Base-by-base conservation (phyloP, 2,888 invertebrate species). In the Cryptocephalus primarius region DNA sequence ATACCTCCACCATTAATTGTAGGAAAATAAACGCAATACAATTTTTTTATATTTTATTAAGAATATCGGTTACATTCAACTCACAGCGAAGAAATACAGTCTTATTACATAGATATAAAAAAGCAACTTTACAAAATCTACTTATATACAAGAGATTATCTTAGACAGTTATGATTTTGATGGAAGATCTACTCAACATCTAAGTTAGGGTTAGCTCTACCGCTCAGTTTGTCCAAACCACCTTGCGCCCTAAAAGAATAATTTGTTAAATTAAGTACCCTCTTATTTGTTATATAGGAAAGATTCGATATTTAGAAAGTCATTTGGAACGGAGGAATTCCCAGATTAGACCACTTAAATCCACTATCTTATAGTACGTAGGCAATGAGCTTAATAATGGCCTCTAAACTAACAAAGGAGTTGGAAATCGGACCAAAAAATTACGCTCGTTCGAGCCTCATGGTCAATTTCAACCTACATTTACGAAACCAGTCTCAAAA, bases 191-290 rank as follows among this genome's bases (percentile, higher is more conserved):
- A 36, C 12, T 11, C 36, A 36, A 36, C 12, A 36, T 36, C 12
- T 36, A 36, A 2, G 12, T 58, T 65, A 40, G 68, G 65, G 52
- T 65, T 67, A 49, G 53, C 60, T 52, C 68, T 60, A 47, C 68
- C 68, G 46, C 58, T 66, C 36, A 68, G 52, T 53, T 67, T 67
- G 40, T 66, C 64, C 55, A 68, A 59, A 49, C 64, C 64, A 55
- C 68, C 67, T 57, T 63, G 63, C 45, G 63, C 63, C 56, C 68
- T 68, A 59, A 60, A 61, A 55, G 49, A 52, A 44, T 44, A 45
- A 47, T 40, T 46, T 41, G 40, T 41, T 31, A 4, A 31, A 11
- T 41, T 11, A 31, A 41, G 22, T 2, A 41, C 32, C 10, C 2
- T 41, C 9, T 41, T 41, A 9, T 41, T 12, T 2, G 36, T 36